A percentile compares a stretch with the other conserved stretches of the same genome.
Evolutionary conservation across 2,797 vertebrate genomes (phyloP).

Genomic region (Enteromius afrohamiltoni): DNA sequence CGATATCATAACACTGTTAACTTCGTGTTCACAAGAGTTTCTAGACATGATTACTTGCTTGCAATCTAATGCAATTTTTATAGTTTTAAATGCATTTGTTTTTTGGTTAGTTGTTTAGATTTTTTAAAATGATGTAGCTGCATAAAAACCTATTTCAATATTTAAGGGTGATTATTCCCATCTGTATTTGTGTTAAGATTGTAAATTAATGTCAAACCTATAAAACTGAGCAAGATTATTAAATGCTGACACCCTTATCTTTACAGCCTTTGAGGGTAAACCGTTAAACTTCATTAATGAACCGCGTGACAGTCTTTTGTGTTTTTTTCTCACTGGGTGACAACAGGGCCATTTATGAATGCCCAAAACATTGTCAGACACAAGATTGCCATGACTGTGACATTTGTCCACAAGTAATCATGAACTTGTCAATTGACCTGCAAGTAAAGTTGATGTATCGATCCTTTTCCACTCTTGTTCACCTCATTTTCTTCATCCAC

Average conservation of each 20-base stretch:
- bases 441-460: constrained; percentile 16
- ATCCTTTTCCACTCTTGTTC: constrained; percentile 12
- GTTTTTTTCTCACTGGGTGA: background rate
- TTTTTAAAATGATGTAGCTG: background rate
- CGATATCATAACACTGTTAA: background rate
- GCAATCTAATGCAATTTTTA: background rate
- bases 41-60: background rate
- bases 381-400: constrained; percentile 31
- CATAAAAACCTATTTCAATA: background rate
- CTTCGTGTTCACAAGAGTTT: background rate
- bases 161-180: background rate
- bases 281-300: constrained; percentile 19
- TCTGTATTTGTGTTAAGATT: background rate
- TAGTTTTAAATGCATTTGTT: background rate
- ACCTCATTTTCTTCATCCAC: constrained; percentile 15
- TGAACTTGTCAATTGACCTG: constrained; percentile 10
- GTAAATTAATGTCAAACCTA: background rate
- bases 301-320: constrained; percentile 21
- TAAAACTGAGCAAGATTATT: background rate
- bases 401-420: background rate
- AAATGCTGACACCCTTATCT: background rate
- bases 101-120: background rate
- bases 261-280: background rate
- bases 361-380: background rate
- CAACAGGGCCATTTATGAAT: background rate